Percentiles rank a stretch among this genome's conserved stretches.
These are phyloP conservation scores for Osmoderma eremita DNA, from an alignment of 2,888 invertebrate species.

Conservation along the genomic window DNA sequence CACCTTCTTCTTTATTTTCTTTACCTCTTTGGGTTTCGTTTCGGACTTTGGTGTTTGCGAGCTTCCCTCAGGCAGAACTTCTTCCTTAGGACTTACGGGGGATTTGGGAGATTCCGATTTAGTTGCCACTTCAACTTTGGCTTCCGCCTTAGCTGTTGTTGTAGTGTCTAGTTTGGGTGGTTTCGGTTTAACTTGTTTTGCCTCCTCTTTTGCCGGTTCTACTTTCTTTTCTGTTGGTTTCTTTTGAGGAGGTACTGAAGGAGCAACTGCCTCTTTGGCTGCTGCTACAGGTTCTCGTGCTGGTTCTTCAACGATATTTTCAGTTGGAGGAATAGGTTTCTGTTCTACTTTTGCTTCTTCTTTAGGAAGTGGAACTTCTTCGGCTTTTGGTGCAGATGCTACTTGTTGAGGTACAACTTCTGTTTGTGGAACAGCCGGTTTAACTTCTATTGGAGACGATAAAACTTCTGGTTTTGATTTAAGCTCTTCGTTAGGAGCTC, in stretches of 20 bases:
- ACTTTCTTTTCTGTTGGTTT: slow-evolving; percentile 24
- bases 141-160: slow-evolving; percentile 42
- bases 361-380: slow-evolving; percentile 43
- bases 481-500: slow-evolving; percentile 25
- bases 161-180: slow-evolving; percentile 33
- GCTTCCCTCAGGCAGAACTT: not conserved
- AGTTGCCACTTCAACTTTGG: slow-evolving; percentile 5
- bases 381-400: slow-evolving; percentile 45
- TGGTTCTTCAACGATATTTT: slow-evolving; percentile 39
- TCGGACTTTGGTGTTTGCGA: slow-evolving; percentile 30
- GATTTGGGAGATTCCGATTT: slow-evolving; percentile 27
- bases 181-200: slow-evolving; percentile 55
- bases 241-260: slow-evolving; percentile 45
- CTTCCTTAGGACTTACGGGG: slow-evolving; percentile 34
- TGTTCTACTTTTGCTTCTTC: slow-evolving; percentile 21
- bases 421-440: slow-evolving; percentile 24
- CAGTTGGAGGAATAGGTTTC: slow-evolving; percentile 1
- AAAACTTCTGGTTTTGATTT: slow-evolving; percentile 28
- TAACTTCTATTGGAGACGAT: slow-evolving; percentile 32
- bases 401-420: slow-evolving; percentile 34
- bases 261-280: slow-evolving; percentile 49
- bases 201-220: slow-evolving; percentile 44
- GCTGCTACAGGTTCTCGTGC: slow-evolving; percentile 36
- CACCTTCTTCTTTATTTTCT: slow-evolving; percentile 36
- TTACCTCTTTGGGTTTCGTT: slow-evolving; percentile 27